Evolutionary conservation across 2,888 invertebrate genomes (phyloP).

Genomic region (Laothoe populi): DNA sequence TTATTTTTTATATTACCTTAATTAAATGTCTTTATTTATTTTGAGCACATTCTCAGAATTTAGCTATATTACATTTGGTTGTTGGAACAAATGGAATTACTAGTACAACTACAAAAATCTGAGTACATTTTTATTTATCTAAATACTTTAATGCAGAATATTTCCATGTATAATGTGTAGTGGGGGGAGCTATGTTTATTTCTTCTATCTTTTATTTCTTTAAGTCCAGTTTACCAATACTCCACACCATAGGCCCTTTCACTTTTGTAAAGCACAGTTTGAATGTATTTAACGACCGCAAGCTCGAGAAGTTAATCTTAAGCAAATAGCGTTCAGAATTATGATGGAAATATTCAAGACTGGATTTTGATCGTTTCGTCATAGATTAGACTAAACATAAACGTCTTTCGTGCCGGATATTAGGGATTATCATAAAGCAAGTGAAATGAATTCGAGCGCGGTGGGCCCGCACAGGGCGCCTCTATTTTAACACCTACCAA

Average conservation of each 20-base stretch:
- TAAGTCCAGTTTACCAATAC: neutral
- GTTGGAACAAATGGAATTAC: no score
- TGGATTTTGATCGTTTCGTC: slow-evolving; percentile 54
- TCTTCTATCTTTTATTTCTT: no score
- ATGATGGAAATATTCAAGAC: slow-evolving; percentile 6
- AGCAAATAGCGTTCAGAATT: slow-evolving; percentile 5
- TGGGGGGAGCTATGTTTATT: no score
- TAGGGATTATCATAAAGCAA: slow-evolving; percentile 83
- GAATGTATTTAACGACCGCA: neutral
- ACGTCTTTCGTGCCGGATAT: slow-evolving; percentile 76
- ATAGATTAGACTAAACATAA: slow-evolving; percentile 69
- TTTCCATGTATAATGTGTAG: no score
- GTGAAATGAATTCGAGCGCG: slow-evolving; percentile 73
- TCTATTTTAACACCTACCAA: slow-evolving; percentile 82
- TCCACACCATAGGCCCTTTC: neutral
- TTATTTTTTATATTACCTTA: neutral
- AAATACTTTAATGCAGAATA: no score
- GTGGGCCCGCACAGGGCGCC: slow-evolving; percentile 77
- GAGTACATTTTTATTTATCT: no score
- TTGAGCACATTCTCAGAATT: neutral
- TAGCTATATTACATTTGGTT: slow-evolving; percentile 1
- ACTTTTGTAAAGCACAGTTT: neutral
- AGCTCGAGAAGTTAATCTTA: neutral
- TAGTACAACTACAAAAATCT: no score
- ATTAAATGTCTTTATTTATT: neutral